Base-by-base conservation (phyloP, 1,140 invertebrate genomes). In the Drosophila nebulosa region DNA sequence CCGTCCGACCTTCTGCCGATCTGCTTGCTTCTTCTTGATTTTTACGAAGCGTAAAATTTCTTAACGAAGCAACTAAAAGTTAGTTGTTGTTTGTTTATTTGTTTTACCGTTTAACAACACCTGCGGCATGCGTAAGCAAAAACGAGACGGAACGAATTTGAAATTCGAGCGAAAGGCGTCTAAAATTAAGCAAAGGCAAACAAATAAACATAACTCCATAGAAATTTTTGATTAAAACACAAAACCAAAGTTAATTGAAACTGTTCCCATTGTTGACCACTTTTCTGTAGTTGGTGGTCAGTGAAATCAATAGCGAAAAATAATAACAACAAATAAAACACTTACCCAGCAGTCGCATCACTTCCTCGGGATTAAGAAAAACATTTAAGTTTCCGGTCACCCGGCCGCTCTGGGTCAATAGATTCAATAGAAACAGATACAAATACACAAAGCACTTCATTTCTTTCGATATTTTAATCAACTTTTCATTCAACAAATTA, bases 311-410 rank as follows among this genome's bases (percentile, higher is more conserved):
- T 79, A 86, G 80, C 76, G 78, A 78, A 85, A 78, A 61, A 58
- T n/a, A 10, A 35, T 16, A 9, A 64, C 12, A 36, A 18, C 7
- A 3, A 30, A 6, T 12, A 12, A 24, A 56, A 91, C 91, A 91
- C 91, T 92, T 68, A 92, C 92, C 92, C 68, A 92, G 67, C 71
- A 92, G 73, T 61, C 90, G 77, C 90, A 90, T 92, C 32, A 92
- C 91, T 71, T 92, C 92, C 61, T 92, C 90, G 14, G 90, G 84
- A 81, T 91, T 92, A 21, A 92, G 76, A 52, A 91, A 92, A 16
- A 92, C 75, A 84, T 92, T 92, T 52, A 92, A 69, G 74, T 92
- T 86, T 7, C 67, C 90, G n/a, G 76, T 60, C n/a, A 79, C 76
- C 10, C 74, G 67, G 61, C 59, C 74, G 63, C 63, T 60, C 59